Conservation (phyloP, 2,797 vertebrate genomes). For the Chromobotia macracanthus region DNA sequence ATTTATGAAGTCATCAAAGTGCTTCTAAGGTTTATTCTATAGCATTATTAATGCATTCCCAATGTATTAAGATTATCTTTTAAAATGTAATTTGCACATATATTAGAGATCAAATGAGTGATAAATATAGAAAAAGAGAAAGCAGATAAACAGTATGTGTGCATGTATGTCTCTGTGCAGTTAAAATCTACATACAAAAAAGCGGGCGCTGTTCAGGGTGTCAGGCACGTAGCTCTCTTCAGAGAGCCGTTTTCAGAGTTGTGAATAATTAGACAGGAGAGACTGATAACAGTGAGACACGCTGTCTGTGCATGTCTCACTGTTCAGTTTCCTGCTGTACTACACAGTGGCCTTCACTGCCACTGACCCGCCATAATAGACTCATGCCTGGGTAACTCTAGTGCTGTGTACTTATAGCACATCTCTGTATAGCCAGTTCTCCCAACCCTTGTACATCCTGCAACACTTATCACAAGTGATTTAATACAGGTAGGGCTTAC, state of each 20-base stretch:
- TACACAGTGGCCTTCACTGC: constrained; percentile 15
- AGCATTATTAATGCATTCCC: neutral
- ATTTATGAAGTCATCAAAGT: neutral
- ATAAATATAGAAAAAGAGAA: too few species aligned
- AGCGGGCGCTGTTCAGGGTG: constrained; percentile 34
- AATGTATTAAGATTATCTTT: neutral
- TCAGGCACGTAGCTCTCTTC: constrained; percentile 37
- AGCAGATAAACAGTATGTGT: neutral
- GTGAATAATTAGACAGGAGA: constrained; percentile 38
- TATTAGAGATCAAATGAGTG: neutral
- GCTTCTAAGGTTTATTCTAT: neutral
- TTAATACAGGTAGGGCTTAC: constrained; percentile 43
- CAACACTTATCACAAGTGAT: constrained; percentile 38
- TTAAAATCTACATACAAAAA: neutral
- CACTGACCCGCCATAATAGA: constrained; percentile 41
- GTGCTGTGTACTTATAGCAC: constrained; percentile 11
- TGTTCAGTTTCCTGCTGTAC: constrained; percentile 35
- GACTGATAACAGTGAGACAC: constrained; percentile 38
- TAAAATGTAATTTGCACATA: neutral
- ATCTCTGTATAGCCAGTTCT: constrained; percentile 29
- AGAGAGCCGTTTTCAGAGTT: constrained; percentile 31
- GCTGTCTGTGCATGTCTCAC: constrained; percentile 37
- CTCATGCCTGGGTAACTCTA: neutral
- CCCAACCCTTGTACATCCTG: constrained; percentile 44
- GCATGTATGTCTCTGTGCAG: neutral